Base-by-base conservation (phyloP, 2,888 invertebrate genomes). In the Calliphora vomitoria region DNA sequence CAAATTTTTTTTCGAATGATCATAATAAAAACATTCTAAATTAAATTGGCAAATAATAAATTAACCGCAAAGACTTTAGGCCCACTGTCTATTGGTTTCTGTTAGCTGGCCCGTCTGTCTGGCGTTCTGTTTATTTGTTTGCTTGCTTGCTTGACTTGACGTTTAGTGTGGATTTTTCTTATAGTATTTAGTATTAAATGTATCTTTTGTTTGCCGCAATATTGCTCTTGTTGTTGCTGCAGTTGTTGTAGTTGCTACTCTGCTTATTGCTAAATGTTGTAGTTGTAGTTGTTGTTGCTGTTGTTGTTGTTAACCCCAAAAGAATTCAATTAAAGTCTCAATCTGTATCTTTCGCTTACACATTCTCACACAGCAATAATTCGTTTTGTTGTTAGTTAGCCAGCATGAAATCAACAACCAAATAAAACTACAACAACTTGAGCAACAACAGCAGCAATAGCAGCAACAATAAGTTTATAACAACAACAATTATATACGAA, bases 321-420 rank as follows among this genome's bases (percentile, higher is more conserved):
- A 86, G 86, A 86, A 86, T 86, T 86, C 86, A 86, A 86, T 86
- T 86, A 86, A 86, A 86, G 86, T 86, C 86, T 86, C 83, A 86
- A 83, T 86, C 86, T 86, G 83, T 86, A 86, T 86, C 86, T 86
- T 83, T 83, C 80, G 79, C 75, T 86, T 80, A 79, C 83, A 86
- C 86, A 83, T 86, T 86, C 86, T 80, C 86, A 86, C 64, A 86
- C 47, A 86, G 86, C 80, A 83, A 86, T 83, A 83, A 86, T 86
- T 83, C 86, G 83, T 86, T 80, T 86, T 86, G 83, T 80, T 86
- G 83, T 86, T 86, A 86, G 83, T 86, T 86, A 81, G 86, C 86
- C 83, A 86, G 86, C 83, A 86, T 86, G 86, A 83, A 86, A 86
- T 86, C 86, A 83, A 86, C 86, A 82, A 78, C 81, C 79, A 86